Conservation (phyloP, 2,888 invertebrate genomes). For the Cacoxenus indagator region DNA sequence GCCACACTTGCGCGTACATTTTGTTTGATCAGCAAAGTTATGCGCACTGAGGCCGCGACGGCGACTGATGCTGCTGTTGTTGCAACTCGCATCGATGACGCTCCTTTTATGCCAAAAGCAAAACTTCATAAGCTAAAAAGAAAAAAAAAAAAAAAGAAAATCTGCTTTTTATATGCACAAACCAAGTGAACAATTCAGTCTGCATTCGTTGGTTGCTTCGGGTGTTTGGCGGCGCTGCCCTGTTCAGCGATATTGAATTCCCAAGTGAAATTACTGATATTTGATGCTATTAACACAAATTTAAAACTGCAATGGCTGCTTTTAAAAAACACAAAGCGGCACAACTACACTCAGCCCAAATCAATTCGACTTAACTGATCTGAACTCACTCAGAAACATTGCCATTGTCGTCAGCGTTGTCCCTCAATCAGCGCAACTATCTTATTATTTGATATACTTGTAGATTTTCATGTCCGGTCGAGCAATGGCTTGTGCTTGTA, state of each 20-base stretch:
- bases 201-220: too few species aligned
- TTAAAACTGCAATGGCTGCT: slow-evolving; percentile 32
- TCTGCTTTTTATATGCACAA: too few species aligned
- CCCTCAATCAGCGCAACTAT: slow-evolving; percentile 19
- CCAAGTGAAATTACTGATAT: slow-evolving; percentile 65
- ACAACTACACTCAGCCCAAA: background rate
- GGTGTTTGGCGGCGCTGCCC: slow-evolving; percentile 21
- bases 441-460: slow-evolving; percentile 42
- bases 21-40: too few species aligned
- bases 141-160: too few species aligned
- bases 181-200: too few species aligned
- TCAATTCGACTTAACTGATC: too few species aligned
- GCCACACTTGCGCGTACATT: slow-evolving; percentile 6
- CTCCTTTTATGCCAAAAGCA: slow-evolving; percentile 34
- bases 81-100: slow-evolving; percentile 23
- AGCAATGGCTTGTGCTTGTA: background rate
- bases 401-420: slow-evolving; percentile 6
- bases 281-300: slow-evolving; percentile 67
- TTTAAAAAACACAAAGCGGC: slow-evolving; percentile 33
- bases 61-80: slow-evolving; percentile 1
- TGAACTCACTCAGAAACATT: too few species aligned
- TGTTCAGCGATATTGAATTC: slow-evolving; percentile 46
- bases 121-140: slow-evolving; percentile 5
- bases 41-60: too few species aligned
- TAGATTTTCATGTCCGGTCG: slow-evolving; percentile 39